phyloP scores from a whole-genome alignment of 2,888 invertebrate genomes.

The Amphipyra berbera region DNA sequence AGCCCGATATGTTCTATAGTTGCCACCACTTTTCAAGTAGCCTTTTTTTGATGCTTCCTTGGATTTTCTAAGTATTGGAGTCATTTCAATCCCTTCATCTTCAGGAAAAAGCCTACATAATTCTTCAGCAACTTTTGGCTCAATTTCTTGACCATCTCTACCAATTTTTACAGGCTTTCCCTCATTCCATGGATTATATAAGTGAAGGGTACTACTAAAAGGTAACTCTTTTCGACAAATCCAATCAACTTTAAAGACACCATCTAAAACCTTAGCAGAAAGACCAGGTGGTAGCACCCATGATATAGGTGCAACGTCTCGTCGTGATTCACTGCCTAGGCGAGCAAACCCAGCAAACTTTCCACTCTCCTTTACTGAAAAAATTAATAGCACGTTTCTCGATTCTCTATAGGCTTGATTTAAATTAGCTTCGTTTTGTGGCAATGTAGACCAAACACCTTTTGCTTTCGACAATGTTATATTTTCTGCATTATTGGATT shows the following conservation, averaged over 20 bases:
- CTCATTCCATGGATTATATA: conserved; percentile 99
- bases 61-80: conserved; percentile 95
- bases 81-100: conserved; percentile 97
- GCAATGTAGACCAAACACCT: conserved; percentile 99
- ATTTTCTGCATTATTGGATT: conserved; percentile 99
- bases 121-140: conserved; percentile 98
- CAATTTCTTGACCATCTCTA: conserved; percentile 99
- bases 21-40: conserved; percentile 87
- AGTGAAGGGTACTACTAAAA: conserved; percentile 96
- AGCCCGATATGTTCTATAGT: conserved; percentile 85
- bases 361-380: conserved; percentile 99
- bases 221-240: conserved; percentile 98
- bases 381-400: conserved; percentile 97
- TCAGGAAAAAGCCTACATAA: conserved; percentile 97
- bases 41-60: conserved; percentile 94
- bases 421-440: conserved; percentile 98
- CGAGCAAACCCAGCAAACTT: conserved; percentile 98
- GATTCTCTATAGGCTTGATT: conserved; percentile 98
- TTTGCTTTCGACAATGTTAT: conserved; percentile 98
- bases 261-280: conserved; percentile 97
- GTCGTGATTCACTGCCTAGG: conserved; percentile 95
- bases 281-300: conserved; percentile 99
- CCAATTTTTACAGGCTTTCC: conserved; percentile 99
- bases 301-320: conserved; percentile 96
- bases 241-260: conserved; percentile 99